Percentiles rank a stretch among this genome's conserved stretches.
These are phyloP conservation scores for Cordilura impudica DNA, from an alignment of 2,888 invertebrate genomes.

Conservation along the genomic window DNA sequence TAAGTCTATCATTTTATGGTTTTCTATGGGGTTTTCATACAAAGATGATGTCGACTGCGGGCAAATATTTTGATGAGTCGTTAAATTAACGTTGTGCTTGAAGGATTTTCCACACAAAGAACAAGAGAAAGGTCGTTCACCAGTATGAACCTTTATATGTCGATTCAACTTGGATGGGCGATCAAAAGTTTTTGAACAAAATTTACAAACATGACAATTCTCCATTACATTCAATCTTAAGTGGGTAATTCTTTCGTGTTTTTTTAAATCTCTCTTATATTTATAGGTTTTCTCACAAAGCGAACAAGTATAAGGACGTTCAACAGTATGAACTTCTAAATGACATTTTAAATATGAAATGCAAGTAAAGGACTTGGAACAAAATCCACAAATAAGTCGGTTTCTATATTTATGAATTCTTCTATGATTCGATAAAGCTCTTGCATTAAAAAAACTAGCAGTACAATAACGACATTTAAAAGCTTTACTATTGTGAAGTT, in stretches of 20 bases:
- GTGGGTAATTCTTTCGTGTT: neutral
- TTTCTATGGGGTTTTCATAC: too few relatives aligned
- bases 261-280: conserved; percentile 12
- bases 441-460: neutral
- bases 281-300: conserved; percentile 19
- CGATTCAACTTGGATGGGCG: conserved; percentile 29
- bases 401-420: neutral
- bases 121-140: conserved; percentile 55
- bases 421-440: neutral
- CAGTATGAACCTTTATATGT: conserved; percentile 37
- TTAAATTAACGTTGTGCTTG: too few relatives aligned
- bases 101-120: conserved; percentile 54
- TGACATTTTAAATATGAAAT: neutral
- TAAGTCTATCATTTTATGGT: too few relatives aligned
- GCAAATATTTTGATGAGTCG: too few relatives aligned
- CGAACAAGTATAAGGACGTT: neutral
- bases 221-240: neutral
- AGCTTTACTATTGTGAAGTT: neutral
- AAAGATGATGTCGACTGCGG: too few relatives aligned
- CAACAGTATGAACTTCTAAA: neutral
- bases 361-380: neutral
- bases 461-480: neutral
- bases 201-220: neutral
- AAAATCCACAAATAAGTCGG: neutral
- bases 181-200: neutral